These are phyloP conservation scores for Thomomys bottae DNA, from an alignment of 2,113 vertebrate genomes.

Conservation along the genomic window DNA sequence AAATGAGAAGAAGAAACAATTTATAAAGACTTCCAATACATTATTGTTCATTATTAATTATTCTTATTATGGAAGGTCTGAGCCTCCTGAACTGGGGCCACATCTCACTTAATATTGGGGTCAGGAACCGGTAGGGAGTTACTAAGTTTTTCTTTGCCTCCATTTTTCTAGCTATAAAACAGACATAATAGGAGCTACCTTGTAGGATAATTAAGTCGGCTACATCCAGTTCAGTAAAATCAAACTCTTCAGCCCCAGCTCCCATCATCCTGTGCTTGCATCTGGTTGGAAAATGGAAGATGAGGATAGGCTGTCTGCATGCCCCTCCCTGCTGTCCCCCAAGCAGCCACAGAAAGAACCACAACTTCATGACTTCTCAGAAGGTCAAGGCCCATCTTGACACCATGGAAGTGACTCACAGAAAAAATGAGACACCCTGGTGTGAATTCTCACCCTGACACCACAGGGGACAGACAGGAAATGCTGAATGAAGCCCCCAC, in stretches of 20 bases:
- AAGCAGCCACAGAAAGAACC: not conserved
- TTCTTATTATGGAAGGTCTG: not conserved
- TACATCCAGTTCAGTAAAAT: not conserved
- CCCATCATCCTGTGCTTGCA: fast-evolving
- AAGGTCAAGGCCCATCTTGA: not conserved
- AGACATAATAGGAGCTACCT: not conserved
- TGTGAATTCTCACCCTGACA: not conserved
- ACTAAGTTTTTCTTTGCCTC: not conserved
- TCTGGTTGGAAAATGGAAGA: not conserved
- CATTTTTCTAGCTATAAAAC: not conserved
- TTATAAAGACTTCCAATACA: not conserved
- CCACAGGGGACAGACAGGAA: not conserved
- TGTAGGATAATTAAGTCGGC: not conserved
- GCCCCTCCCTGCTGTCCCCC: too few relatives aligned
- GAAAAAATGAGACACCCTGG: not conserved
- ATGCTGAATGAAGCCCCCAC: fast-evolving
- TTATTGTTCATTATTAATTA: too few relatives aligned
- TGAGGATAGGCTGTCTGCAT: too few relatives aligned
- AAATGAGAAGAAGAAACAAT: not conserved
- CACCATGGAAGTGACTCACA: not conserved
- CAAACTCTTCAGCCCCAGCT: not conserved
- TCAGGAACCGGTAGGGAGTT: not conserved
- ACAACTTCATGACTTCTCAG: not conserved
- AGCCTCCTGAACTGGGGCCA: too few relatives aligned
- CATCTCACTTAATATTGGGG: not conserved